Percentiles rank a stretch among this genome's conserved stretches.
These are phyloP conservation scores for Hyperopisus bebe DNA, from an alignment of 2,113 vertebrate species.

Conservation along the genomic window DNA sequence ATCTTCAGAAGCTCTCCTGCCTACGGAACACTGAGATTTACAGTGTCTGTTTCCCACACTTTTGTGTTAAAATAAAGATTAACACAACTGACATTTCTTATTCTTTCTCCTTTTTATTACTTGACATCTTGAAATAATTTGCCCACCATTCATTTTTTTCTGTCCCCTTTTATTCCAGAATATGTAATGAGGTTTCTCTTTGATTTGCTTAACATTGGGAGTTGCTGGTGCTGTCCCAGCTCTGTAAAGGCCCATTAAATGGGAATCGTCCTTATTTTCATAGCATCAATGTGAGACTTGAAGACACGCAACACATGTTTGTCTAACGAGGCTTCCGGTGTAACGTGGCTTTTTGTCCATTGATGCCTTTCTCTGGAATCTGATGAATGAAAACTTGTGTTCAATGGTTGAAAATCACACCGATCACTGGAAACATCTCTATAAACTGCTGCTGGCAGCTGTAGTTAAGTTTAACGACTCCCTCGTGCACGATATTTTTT, in stretches of 20 bases:
- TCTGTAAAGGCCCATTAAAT: not conserved
- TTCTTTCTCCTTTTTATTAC: conserved; percentile 23
- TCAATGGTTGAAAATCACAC: not conserved
- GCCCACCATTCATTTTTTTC: conserved; percentile 18
- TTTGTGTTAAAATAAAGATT: conserved; percentile 32
- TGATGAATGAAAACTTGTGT: not conserved
- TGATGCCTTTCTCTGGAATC: not conserved
- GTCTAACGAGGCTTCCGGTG: not conserved
- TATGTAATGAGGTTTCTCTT: conserved; percentile 19
- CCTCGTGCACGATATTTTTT: not conserved
- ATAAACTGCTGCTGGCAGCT: conserved; percentile 2
- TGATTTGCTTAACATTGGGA: conserved; percentile 14
- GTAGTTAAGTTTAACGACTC: conserved; percentile 15
- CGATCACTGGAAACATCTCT: not conserved
- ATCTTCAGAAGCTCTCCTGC: conserved; percentile 47
- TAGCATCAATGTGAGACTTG: not conserved
- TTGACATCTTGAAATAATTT: conserved; percentile 33
- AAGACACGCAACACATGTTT: not conserved
- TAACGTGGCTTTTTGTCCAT: not conserved
- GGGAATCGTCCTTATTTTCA: not conserved
- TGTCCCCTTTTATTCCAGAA: conserved; percentile 11
- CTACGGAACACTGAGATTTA: conserved; percentile 36
- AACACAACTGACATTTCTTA: conserved; percentile 23
- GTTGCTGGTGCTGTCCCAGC: not conserved
- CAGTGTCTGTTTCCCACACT: conserved; percentile 19